phyloP scores from a whole-genome alignment of 2,113 vertebrate genomes.

The Pteropus alecto region DNA sequence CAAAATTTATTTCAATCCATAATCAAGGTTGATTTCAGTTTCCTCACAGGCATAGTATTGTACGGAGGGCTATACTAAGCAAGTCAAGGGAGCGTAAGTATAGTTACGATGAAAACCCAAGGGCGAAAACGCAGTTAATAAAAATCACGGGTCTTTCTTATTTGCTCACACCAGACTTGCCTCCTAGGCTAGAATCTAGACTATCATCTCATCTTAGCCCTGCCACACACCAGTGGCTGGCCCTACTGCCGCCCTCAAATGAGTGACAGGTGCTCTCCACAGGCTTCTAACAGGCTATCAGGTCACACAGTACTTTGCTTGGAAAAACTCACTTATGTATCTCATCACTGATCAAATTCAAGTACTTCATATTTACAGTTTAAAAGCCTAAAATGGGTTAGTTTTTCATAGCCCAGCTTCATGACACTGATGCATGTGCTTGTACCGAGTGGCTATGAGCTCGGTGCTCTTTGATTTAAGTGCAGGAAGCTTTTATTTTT shows the following conservation, averaged over 20 bases:
- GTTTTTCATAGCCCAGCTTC: constrained; percentile 83
- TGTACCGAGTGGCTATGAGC: constrained; percentile 74
- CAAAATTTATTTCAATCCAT: background rate
- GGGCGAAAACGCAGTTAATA: background rate
- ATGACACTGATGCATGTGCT: constrained; percentile 78
- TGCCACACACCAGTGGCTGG: background rate
- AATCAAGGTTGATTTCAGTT: background rate
- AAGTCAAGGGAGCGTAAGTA: background rate
- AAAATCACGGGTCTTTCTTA: background rate
- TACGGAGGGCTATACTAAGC: background rate
- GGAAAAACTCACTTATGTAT: constrained; percentile 82
- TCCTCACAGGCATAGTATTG: background rate
- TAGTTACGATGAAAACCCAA: background rate
- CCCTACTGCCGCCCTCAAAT: constrained; percentile 34
- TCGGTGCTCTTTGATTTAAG: constrained; percentile 80
- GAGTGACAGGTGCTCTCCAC: constrained; percentile 61
- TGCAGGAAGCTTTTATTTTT: constrained; percentile 86
- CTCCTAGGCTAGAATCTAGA: background rate
- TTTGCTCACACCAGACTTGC: background rate
- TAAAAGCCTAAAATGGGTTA: constrained; percentile 83
- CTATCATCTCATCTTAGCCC: background rate
- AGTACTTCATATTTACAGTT: constrained; percentile 85
- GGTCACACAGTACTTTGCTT: constrained; percentile 68
- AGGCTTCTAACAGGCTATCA: constrained; percentile 54
- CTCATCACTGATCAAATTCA: constrained; percentile 82